Conservation (phyloP, 2,888 invertebrate genomes). For the Euzophera pinguis region DNA sequence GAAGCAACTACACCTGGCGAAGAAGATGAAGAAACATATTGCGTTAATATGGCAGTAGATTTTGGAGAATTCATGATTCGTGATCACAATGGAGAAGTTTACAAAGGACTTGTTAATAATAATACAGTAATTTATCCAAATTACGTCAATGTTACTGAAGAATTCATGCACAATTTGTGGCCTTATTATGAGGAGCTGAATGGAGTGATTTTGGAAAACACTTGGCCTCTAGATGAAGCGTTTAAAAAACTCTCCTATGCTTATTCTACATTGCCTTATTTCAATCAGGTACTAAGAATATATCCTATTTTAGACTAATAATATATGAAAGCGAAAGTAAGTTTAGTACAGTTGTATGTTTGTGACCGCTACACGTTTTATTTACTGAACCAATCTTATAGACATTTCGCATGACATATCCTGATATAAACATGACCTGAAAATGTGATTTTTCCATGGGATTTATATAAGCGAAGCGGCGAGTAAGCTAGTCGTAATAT, state of each 20-base stretch:
- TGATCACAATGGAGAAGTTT: conserved; percentile 31
- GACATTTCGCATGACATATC: too few relatives aligned
- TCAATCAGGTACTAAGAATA: conserved; percentile 58
- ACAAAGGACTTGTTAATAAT: conserved; percentile 39
- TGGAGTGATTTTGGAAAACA: conserved; percentile 74
- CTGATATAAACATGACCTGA: too few relatives aligned
- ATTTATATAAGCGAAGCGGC: too few relatives aligned
- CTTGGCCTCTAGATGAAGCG: conserved; percentile 74
- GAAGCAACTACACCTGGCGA: neutral
- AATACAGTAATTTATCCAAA: conserved; percentile 50
- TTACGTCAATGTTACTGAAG: conserved; percentile 36
- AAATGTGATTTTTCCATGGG: too few relatives aligned
- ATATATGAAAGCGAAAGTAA: too few relatives aligned
- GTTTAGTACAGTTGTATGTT: too few relatives aligned
- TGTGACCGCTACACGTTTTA: too few relatives aligned
- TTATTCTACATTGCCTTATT: conserved; percentile 64
- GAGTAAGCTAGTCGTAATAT: too few relatives aligned
- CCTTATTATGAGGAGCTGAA: conserved; percentile 39
- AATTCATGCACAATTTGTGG: conserved; percentile 50
- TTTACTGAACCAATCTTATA: too few relatives aligned
- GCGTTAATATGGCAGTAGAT: conserved; percentile 29
- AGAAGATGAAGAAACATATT: conserved; percentile 12
- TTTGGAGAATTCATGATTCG: conserved; percentile 37
- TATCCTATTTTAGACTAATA: neutral
- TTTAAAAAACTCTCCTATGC: conserved; percentile 50